These are phyloP conservation scores for Varanus komodoensis DNA, from an alignment of 2,113 vertebrate species.

Conservation along the genomic window DNA sequence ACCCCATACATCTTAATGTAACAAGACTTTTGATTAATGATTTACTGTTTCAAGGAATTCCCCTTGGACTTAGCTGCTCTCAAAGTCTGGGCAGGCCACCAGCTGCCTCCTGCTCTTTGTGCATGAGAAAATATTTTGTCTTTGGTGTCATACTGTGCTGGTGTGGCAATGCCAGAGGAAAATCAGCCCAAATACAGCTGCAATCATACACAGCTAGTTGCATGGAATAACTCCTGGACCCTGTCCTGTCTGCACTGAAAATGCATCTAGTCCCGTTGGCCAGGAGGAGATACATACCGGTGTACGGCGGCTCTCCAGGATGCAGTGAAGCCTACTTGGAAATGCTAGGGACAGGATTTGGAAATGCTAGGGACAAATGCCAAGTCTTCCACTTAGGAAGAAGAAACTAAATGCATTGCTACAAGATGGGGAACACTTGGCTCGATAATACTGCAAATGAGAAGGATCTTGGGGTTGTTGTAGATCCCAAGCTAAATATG, in stretches of 20 bases:
- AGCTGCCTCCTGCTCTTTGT: not conserved
- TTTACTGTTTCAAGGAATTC: constrained; percentile 9
- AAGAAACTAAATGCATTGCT: too few relatives aligned
- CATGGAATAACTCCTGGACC: not conserved
- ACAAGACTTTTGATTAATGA: not conserved
- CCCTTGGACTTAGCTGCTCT: constrained; percentile 10
- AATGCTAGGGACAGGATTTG: too few relatives aligned
- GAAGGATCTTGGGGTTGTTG: too few relatives aligned
- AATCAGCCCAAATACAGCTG: too few relatives aligned
- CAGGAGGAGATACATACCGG: not conserved
- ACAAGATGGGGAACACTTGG: too few relatives aligned
- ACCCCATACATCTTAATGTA: not conserved
- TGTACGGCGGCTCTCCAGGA: too few relatives aligned
- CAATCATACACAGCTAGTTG: not conserved
- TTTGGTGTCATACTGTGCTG: not conserved
- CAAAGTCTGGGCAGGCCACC: not conserved
- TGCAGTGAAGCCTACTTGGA: too few relatives aligned
- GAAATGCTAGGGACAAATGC: too few relatives aligned
- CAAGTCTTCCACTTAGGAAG: too few relatives aligned
- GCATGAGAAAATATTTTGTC: not conserved
- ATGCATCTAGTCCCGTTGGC: not conserved
- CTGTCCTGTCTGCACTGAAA: not conserved
- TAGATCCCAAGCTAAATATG: too few relatives aligned
- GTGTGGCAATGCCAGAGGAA: too few relatives aligned
- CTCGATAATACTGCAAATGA: too few relatives aligned